Base-by-base conservation (phyloP, 1,140 invertebrate genomes). In the Philotrypesis tridentata region DNA sequence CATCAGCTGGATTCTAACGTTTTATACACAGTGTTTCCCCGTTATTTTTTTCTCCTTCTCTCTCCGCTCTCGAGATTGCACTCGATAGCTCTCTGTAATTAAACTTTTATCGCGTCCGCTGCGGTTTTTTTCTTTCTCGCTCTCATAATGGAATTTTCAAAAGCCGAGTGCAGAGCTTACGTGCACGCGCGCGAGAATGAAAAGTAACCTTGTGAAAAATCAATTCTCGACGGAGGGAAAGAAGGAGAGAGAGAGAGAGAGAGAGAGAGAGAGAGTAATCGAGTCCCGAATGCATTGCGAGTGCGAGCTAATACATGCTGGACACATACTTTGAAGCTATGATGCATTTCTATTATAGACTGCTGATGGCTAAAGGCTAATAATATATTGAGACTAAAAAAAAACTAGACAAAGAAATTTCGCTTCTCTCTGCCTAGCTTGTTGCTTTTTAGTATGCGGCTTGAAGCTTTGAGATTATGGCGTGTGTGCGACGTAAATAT, bases 401-500 rank as follows among this genome's bases (percentile, higher is more conserved):
- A 29, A 68, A 33, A 63, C 2, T 63, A 61, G 27, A 60, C 60
- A 40, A 63, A 2, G 55, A 33, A 61, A 29, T 25, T 37, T 23
- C 23, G 71, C 60, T 80, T 68, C 23, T 65, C 23, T 65, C 17
- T 61, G 29, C 12, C 71, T 29, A 80, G 70, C 72, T 79, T 80
- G 55, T 80, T 74, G 70, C 61, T 80, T 82, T 60, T 68, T 79
- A 40, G 75, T 77, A 63, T 61, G 77, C 68, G 31, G 68, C 73
- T 85, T 79, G 40, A 84, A 84, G 80, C 83, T 85, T 84, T 82
- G 31, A 71, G 65, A 82, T 80, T 29, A 68, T 78, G 21, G 74
- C 40, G 55, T 63, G 48, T 82, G 48, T 79, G 71, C 55, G 31
- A 74, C 61, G 40, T 65, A 79, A 82, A 74, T 74, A 76, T 23